Base-by-base conservation (phyloP, 2,797 vertebrate genomes). In the Chlorospingus flavigularis region DNA sequence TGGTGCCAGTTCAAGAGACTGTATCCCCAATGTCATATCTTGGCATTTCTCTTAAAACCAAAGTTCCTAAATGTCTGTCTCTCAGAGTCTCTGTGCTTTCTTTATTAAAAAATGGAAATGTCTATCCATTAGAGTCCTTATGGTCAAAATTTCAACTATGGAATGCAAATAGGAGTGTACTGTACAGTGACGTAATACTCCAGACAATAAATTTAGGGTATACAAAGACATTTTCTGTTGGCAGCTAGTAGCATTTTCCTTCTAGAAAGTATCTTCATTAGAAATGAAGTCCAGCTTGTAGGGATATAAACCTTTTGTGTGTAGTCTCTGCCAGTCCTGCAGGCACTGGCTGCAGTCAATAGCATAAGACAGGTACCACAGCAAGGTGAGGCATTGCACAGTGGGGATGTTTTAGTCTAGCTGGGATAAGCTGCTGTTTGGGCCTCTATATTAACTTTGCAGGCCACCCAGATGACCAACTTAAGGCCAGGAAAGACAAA, bases 11-110 rank as follows among this genome's bases (percentile, higher is more conserved):
- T 91, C 57, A 62, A 93, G 55, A 67, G 77, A 39, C 50, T 89
- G 14, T 65, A 91, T 83, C 50, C 53, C 50, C 28, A 80, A 25
- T 89, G 88, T 92, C 86, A 87, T 7, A 58, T 89, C 57, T 86
- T 93, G 88, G 93, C 78, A 67, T 80, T 96, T 77, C 45, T 58
- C 68, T 77, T 87, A 83, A 95, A 95, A 82, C 57, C 84, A 48
- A 81, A 75, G 65, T 51, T 90, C 60, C 80, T 82, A 67, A 31
- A 78, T 35, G 60, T 39, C 58, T 84, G 77, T 84, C 25, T 89
- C 50, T 68, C 40, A 47, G 65, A 71, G 26, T 35, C 28, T 78
- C 70, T 81, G 25, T 68, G 63, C 51, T 80, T 93, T 35, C 77
- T 84, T 78, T 92, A 80, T 71, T 71, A 60, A 79, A 72, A 88